A percentile compares a stretch with the other conserved stretches of the same genome.
Conservation (phyloP, 2,797 vertebrate genomes). For the Ctenopoma kingsleyae region DNA sequence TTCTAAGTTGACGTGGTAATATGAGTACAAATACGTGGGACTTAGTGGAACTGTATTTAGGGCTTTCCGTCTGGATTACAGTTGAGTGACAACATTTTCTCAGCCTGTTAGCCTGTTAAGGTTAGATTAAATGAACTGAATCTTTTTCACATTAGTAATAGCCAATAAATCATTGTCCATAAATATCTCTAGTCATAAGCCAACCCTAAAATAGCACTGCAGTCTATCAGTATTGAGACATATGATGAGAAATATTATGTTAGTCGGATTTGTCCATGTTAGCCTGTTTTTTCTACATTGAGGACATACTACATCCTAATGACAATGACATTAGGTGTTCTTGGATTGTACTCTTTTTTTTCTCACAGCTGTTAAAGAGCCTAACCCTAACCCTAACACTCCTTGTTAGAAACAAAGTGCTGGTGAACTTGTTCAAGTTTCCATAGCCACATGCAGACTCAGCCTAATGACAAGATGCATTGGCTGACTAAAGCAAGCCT, state of each 20-base stretch:
- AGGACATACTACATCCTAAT: background rate
- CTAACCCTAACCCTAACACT: background rate
- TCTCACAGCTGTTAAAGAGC: conserved; percentile 2
- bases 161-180: background rate
- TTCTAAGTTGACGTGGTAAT: background rate
- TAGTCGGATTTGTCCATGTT: background rate
- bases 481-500: conserved; percentile 5
- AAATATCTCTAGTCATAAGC: background rate
- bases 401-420: background rate
- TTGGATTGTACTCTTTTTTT: background rate
- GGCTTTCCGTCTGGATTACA: background rate
- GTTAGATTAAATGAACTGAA: background rate
- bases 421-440: conserved; percentile 15
- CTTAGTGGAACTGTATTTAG: too few relatives aligned
- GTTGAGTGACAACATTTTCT: background rate
- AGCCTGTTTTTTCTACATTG: background rate
- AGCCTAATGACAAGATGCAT: conserved; percentile 21
- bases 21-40: background rate
- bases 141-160: background rate
- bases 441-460: conserved; percentile 9
- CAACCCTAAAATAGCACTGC: background rate
- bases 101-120: background rate
- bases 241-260: background rate
- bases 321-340: conserved; percentile 6
- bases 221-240: background rate